These are phyloP conservation scores for Enteromius treurensis DNA, from an alignment of 2,797 vertebrate species.

Conservation along the genomic window DNA sequence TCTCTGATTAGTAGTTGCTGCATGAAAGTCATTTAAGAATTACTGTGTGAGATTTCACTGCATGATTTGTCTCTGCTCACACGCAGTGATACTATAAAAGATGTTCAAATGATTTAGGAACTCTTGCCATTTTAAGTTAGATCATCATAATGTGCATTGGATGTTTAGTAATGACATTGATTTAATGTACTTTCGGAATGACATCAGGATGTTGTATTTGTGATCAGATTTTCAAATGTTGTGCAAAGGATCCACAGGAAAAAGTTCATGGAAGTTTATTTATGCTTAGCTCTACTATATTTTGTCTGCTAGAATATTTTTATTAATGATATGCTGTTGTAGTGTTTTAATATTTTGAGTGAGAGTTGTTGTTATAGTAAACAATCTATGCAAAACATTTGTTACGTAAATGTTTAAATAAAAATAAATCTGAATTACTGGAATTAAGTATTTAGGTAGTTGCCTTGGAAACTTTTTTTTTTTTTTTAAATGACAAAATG, in stretches of 20 bases:
- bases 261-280: background rate
- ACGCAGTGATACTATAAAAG: background rate
- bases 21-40: background rate
- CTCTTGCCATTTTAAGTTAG: background rate
- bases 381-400: background rate
- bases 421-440: too few species aligned
- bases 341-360: background rate
- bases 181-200: background rate
- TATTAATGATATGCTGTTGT: background rate
- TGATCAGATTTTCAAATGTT: background rate
- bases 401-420: background rate
- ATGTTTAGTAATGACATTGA: background rate
- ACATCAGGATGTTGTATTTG: background rate
- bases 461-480: background rate
- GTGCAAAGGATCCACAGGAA: background rate
- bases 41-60: background rate
- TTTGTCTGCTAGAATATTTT: background rate
- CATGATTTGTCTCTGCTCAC: background rate
- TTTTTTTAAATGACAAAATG: too few species aligned
- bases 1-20: too few species aligned
- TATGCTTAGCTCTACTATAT: background rate
- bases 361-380: too few species aligned
- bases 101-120: background rate
- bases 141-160: background rate
- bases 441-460: background rate